phyloP scores from a whole-genome alignment of 2,797 vertebrate species.

The Micropoecilia bifurca region DNA sequence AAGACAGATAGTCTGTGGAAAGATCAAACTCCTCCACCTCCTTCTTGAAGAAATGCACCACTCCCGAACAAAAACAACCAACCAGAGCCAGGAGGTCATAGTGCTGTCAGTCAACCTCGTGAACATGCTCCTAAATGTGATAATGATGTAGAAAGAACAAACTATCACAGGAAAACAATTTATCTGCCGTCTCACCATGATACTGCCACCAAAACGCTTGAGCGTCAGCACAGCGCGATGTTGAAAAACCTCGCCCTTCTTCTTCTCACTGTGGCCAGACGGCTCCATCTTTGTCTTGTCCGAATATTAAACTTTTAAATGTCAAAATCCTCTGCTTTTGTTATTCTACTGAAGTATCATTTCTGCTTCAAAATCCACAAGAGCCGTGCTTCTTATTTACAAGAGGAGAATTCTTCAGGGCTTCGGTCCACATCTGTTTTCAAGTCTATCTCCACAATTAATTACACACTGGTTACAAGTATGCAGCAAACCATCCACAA shows the following conservation, averaged over 20 bases:
- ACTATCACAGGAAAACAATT: too few relatives aligned
- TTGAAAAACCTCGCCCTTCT: not conserved
- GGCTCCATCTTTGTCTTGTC: not conserved
- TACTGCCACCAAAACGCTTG: not conserved
- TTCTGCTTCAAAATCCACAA: not conserved
- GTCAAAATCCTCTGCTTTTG: not conserved
- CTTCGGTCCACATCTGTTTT: slow-evolving; percentile 66
- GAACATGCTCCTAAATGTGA: too few relatives aligned
- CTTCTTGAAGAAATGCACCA: too few relatives aligned
- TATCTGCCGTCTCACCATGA: not conserved
- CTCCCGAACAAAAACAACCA: too few relatives aligned
- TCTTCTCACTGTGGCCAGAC: not conserved
- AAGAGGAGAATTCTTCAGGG: slow-evolving; percentile 27
- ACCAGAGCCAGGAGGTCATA: too few relatives aligned
- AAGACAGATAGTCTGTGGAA: too few relatives aligned
- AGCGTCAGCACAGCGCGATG: not conserved
- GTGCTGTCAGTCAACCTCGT: too few relatives aligned
- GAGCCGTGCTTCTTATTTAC: not conserved
- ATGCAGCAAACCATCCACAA: slow-evolving; percentile 54
- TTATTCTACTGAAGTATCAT: not conserved
- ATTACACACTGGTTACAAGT: slow-evolving; percentile 63
- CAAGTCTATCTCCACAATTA: slow-evolving; percentile 64
- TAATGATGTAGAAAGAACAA: too few relatives aligned
- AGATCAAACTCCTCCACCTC: too few relatives aligned
- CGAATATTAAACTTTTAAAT: not conserved